phyloP scores from a whole-genome alignment of 2,797 vertebrate species.

The Centroberyx gerrardi region DNA sequence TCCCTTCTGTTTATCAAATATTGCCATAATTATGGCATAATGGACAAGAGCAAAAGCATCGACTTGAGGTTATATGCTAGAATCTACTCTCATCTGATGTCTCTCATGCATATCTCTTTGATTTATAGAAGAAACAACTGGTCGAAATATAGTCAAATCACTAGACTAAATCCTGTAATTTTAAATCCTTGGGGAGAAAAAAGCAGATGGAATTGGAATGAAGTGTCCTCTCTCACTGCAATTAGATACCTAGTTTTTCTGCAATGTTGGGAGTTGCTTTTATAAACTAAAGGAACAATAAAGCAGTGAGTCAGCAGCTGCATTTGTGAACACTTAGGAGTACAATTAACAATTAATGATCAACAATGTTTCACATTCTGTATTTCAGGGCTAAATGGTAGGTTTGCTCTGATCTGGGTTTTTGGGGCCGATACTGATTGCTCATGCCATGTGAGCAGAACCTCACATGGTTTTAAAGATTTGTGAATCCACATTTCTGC shows the following conservation, averaged over 20 bases:
- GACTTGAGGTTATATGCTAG: neutral
- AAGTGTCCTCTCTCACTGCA: neutral
- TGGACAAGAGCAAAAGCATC: neutral
- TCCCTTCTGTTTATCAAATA: constrained; percentile 18
- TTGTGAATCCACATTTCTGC: too few species aligned
- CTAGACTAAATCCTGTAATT: constrained; percentile 17
- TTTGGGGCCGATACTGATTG: neutral
- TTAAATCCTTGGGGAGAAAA: neutral
- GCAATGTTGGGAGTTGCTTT: neutral
- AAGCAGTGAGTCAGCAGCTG: constrained; percentile 18
- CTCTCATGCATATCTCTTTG: neutral
- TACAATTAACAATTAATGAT: too few species aligned
- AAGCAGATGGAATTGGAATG: neutral
- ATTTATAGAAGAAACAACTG: neutral
- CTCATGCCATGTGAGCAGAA: neutral
- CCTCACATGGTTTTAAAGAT: too few species aligned
- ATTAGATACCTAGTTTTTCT: neutral
- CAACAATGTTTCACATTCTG: neutral
- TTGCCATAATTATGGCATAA: constrained; percentile 23
- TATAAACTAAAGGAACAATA: neutral
- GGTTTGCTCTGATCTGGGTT: neutral
- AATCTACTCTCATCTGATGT: neutral
- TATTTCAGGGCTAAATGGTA: neutral
- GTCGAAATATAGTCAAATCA: neutral
- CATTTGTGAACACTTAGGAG: neutral